phyloP scores from a whole-genome alignment of 1,140 invertebrate species.

The Tachypleus tridentatus region DNA sequence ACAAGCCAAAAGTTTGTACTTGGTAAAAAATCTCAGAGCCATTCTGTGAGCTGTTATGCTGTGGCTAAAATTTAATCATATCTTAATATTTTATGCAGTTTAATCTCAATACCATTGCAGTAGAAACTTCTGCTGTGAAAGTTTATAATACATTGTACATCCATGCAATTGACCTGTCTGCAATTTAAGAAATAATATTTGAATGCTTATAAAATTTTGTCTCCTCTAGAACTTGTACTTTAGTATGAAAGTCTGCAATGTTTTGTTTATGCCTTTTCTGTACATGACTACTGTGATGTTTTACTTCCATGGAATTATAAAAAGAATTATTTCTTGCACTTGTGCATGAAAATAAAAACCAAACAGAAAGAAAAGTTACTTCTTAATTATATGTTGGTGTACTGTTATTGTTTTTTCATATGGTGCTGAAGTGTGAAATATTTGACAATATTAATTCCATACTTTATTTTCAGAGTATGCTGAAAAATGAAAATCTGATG shows the following conservation, averaged over 20 bases:
- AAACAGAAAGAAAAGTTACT: background rate
- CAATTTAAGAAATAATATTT: no score
- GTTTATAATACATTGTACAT: no score
- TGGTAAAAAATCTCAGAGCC: no score
- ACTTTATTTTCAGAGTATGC: no score
- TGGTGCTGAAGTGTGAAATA: slow-evolving; percentile 5
- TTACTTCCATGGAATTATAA: background rate
- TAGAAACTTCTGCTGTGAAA: no score
- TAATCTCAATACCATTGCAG: no score
- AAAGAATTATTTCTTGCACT: background rate
- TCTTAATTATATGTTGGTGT: background rate
- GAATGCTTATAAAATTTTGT: background rate
- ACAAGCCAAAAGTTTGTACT: no score
- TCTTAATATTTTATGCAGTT: no score
- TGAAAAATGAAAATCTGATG: slow-evolving; percentile 15
- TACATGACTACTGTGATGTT: background rate
- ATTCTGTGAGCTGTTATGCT: no score
- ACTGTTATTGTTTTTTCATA: slow-evolving; percentile 9
- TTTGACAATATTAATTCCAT: no score
- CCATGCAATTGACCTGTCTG: no score
- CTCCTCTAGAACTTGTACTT: background rate
- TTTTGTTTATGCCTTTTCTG: background rate
- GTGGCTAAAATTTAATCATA: no score
- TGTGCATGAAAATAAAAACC: background rate
- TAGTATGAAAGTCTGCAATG: background rate